These are phyloP conservation scores for Colletes gigas DNA, from an alignment of 1,140 invertebrate species.

Conservation along the genomic window DNA sequence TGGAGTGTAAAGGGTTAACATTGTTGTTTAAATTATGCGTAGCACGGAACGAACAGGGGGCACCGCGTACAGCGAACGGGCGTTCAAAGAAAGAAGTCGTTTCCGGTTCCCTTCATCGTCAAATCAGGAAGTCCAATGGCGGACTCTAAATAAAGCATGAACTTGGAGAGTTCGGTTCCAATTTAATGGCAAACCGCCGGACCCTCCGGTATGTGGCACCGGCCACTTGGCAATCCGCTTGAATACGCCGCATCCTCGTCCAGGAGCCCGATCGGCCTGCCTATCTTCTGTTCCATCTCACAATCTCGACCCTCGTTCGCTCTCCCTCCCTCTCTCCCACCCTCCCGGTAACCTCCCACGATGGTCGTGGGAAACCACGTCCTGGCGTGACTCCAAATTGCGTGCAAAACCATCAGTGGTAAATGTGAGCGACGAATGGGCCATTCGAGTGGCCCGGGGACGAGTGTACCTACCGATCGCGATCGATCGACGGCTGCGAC, in stretches of 20 bases:
- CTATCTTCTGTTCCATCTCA: conserved; percentile 65
- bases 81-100: background rate
- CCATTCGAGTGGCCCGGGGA: conserved; percentile 23
- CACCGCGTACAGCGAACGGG: no score
- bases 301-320: conserved; percentile 37
- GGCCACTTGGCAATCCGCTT: conserved; percentile 63
- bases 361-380: conserved; percentile 66
- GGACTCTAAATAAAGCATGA: conserved; percentile 50
- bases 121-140: background rate
- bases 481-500: conserved; percentile 39
- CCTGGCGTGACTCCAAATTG: conserved; percentile 66
- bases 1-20: no score
- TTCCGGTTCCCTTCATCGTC: background rate
- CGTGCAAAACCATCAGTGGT: conserved; percentile 66
- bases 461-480: conserved; percentile 43
- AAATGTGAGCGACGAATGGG: conserved; percentile 61
- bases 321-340: background rate
- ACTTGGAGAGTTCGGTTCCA: conserved; percentile 42
- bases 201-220: conserved; percentile 41
- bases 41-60: no score
- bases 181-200: conserved; percentile 55
- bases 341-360: conserved; percentile 45
- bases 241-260: conserved; percentile 60
- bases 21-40: no score
- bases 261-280: conserved; percentile 59